Evolutionary conservation across 1,140 invertebrate species (phyloP).

Genomic region (Lepidurus apus): DNA sequence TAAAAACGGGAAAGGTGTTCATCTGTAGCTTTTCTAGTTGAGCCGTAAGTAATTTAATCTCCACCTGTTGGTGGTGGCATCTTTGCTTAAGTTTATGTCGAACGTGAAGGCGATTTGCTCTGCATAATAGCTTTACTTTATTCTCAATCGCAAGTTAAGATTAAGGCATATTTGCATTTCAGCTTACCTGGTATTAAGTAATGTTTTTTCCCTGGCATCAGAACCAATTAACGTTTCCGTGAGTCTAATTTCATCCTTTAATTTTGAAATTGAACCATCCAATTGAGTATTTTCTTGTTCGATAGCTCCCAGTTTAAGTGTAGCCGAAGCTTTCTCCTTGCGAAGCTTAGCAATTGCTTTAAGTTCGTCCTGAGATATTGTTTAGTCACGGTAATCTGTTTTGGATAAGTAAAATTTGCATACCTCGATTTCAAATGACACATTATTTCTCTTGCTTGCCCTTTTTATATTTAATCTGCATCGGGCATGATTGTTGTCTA

Average conservation of each 20-base stretch:
- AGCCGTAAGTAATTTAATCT: background rate
- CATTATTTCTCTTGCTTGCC: background rate
- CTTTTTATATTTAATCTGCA: too few species aligned
- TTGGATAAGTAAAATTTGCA: background rate
- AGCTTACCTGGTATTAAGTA: background rate
- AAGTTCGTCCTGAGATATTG: background rate
- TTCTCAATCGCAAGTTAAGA: too few species aligned
- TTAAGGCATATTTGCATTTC: too few species aligned
- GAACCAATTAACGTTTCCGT: background rate
- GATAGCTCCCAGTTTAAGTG: background rate
- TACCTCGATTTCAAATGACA: background rate
- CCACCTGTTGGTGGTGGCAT: background rate
- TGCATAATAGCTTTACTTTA: background rate
- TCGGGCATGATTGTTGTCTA: too few species aligned
- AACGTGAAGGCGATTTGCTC: background rate
- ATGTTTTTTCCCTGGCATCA: background rate
- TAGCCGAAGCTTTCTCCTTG: background rate
- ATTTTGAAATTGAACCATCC: background rate
- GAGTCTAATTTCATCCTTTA: slow-evolving; percentile 8
- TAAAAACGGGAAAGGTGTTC: background rate
- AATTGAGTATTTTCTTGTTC: background rate
- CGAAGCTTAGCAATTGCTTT: background rate
- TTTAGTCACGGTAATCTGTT: background rate
- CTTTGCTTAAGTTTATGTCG: background rate
- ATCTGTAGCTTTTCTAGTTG: slow-evolving; percentile 3